Base-by-base conservation (phyloP, 2,797 vertebrate species). In the Diplodus puntazzo region DNA sequence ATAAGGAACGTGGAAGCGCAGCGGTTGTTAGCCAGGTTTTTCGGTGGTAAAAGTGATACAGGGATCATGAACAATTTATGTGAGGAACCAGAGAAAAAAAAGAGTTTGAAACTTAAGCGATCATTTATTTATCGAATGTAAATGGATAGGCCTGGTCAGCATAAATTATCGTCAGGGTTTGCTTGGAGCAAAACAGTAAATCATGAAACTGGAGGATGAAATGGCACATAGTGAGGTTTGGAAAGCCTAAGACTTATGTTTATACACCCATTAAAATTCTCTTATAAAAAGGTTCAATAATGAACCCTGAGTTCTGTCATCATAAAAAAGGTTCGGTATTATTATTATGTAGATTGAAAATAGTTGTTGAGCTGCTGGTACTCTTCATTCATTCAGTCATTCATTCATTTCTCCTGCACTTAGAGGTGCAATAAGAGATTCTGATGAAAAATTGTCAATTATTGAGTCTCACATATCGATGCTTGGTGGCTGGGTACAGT, bases 51-150 rank as follows among this genome's bases (percentile, higher is more conserved):
- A 88, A 87, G 67, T 81, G 63, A 86, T 81, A 86, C 58, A 83
- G 57, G 49, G 53, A 75, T 78, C 64, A 63, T 90, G 80, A 87
- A 89, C 73, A 83, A 82, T 91, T 76, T 75, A 88, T 86, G 69
- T 71, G 71, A 67, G 59, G 30, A 75, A 64, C 67, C 73, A 69
- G 73, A 39, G 7, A 39, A 34, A 34, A 48, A 78, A 82, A 71
- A 70, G 62, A 83, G 57, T 83, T 87, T 86, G 23, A 57, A 79
- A 88, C 73, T 80, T 80, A 23, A 50, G 72, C 39, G 18, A 67
- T 88, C 55, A 83, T 80, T 87, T 85, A 82, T 92, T 91, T 77
- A 89, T 73, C 78, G 71, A 63, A 73, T 84, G 74, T 79, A 76
- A 86, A 80, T 69, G 63, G 78, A 75, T 63, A 62, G 60, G 25